phyloP scores from a whole-genome alignment of 2,888 invertebrate species.

The Aporophyla lueneburgensis region DNA sequence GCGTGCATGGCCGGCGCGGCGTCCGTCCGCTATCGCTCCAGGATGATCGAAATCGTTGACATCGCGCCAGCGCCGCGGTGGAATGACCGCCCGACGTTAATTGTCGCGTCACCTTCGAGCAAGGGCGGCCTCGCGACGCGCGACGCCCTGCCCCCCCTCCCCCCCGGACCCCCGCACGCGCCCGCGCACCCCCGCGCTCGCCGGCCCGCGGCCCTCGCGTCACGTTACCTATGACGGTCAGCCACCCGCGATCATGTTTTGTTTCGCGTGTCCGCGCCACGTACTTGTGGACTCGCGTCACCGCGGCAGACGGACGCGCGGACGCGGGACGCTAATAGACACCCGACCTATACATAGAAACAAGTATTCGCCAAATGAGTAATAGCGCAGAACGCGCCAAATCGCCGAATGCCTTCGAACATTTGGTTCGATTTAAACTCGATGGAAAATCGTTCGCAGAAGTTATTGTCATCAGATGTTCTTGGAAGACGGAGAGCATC shows the following conservation, averaged over 20 bases:
- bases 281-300: constrained; percentile 63
- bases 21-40: constrained; percentile 81
- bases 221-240: constrained; percentile 80
- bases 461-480: constrained; percentile 52
- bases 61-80: constrained; percentile 85
- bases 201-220: constrained; percentile 74
- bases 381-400: constrained; percentile 59
- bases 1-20: constrained; percentile 77
- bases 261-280: constrained; percentile 67
- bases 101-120: constrained; percentile 89
- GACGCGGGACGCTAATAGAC: constrained; percentile 64
- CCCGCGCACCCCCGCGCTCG: constrained; percentile 47
- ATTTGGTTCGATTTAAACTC: constrained; percentile 45
- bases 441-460: constrained; percentile 41
- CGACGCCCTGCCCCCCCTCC: constrained; percentile 64
- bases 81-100: constrained; percentile 89
- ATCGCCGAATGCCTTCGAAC: constrained; percentile 31
- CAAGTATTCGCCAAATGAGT: constrained; percentile 57
- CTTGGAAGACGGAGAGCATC: constrained; percentile 49
- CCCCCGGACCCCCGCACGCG: constrained; percentile 52
- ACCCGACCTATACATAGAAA: constrained; percentile 43
- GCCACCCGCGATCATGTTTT: constrained; percentile 76
- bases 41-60: constrained; percentile 89
- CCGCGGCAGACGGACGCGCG: constrained; percentile 56
- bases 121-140: constrained; percentile 83